A percentile compares a stretch with the other conserved stretches of the same genome.
These are phyloP conservation scores for Polietes domitor DNA, from an alignment of 2,888 invertebrate species.

Conservation along the genomic window DNA sequence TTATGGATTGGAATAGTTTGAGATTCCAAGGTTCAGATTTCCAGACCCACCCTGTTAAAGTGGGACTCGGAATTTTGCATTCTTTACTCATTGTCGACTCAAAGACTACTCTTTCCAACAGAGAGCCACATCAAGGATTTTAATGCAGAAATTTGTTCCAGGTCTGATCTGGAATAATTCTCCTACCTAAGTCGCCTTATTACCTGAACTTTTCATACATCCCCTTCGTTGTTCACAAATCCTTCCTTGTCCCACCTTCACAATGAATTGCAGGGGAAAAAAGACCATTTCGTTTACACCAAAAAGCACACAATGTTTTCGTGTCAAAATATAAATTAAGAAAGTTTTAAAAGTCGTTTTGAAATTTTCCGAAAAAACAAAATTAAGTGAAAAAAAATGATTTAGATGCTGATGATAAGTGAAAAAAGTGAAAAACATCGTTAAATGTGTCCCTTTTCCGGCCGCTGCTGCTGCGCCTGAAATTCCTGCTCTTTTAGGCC, in stretches of 20 bases:
- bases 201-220: background rate
- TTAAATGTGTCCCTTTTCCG: conserved; percentile 35
- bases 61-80: too few species aligned
- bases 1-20: too few species aligned
- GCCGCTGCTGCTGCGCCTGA: background rate
- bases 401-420: conserved; percentile 61
- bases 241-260: background rate
- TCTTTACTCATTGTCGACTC: too few species aligned
- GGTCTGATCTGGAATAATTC: too few species aligned
- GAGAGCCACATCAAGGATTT: too few species aligned
- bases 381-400: conserved; percentile 46
- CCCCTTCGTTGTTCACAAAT: background rate
- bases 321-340: conserved; percentile 56
- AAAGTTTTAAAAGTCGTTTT: conserved; percentile 52
- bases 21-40: too few species aligned
- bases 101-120: too few species aligned
- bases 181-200: background rate
- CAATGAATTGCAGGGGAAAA: background rate
- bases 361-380: conserved; percentile 33
- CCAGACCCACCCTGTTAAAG: too few species aligned
- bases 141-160: too few species aligned
- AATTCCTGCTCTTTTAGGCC: background rate
- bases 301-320: conserved; percentile 46
- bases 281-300: conserved; percentile 17
- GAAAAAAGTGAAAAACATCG: conserved; percentile 40